These are phyloP conservation scores for Halictus rubicundus DNA, from an alignment of 1,140 invertebrate species.

Conservation along the genomic window DNA sequence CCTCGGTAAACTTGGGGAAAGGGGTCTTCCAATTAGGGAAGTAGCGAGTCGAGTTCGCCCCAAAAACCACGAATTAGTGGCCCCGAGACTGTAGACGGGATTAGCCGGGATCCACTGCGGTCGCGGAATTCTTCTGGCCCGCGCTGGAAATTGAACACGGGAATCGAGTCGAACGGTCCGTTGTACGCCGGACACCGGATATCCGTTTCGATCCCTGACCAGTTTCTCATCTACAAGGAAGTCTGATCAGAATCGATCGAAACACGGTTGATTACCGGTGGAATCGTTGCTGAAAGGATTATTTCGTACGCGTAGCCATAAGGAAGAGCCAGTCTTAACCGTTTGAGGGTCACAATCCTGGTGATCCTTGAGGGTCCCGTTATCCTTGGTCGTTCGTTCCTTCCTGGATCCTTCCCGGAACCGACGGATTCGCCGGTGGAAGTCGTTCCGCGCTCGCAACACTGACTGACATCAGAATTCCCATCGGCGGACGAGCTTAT, in stretches of 20 bases:
- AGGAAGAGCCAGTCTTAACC: not conserved
- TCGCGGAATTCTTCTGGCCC: not conserved
- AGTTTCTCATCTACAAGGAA: too few species aligned
- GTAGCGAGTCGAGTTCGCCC: conserved; percentile 50
- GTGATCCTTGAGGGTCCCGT: conserved; percentile 21
- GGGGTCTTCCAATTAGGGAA: conserved; percentile 55
- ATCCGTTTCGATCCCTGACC: too few species aligned
- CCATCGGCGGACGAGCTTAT: conserved; percentile 33
- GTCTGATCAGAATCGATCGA: not conserved
- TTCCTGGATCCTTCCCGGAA: conserved; percentile 15
- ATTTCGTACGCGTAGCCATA: not conserved
- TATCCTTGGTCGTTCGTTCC: conserved; percentile 28
- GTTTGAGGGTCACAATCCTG: conserved; percentile 1
- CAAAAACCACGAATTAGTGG: conserved; percentile 58
- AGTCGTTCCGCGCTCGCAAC: conserved; percentile 31
- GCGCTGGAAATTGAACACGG: not conserved
- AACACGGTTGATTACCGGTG: not conserved
- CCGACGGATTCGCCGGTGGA: conserved; percentile 22
- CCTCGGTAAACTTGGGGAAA: conserved; percentile 3
- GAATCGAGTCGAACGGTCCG: not conserved
- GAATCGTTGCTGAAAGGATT: not conserved
- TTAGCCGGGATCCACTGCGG: not conserved
- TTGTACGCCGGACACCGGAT: not conserved
- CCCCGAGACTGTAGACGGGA: not conserved
- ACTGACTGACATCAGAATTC: conserved; percentile 43